Conservation (phyloP, 2,888 invertebrate genomes). For the Anoncus sp. region DNA sequence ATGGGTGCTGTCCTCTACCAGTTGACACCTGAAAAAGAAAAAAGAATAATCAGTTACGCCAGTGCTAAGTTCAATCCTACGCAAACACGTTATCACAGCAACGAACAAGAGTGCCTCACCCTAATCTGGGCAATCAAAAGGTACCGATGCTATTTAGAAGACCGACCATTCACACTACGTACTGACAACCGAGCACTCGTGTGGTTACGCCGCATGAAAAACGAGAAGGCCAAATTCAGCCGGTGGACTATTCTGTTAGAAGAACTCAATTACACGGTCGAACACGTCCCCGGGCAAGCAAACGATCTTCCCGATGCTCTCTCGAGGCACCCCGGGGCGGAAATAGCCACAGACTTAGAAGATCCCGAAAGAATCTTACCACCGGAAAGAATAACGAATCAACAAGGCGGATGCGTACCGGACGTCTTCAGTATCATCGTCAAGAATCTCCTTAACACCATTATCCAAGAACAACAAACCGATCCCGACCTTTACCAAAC, state of each 20-base stretch:
- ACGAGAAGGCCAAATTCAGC: conserved; percentile 4
- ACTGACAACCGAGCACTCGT: conserved; percentile 29
- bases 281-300: conserved; percentile 11
- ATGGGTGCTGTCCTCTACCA: conserved; percentile 18
- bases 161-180: conserved; percentile 19
- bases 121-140: conserved; percentile 46
- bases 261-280: conserved; percentile 39
- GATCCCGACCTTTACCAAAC: background rate
- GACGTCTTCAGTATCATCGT: background rate
- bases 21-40: background rate
- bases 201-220: conserved; percentile 22
- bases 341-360: no score
- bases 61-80: conserved; percentile 60
- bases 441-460: background rate
- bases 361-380: background rate
- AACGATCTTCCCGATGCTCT: background rate
- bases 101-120: conserved; percentile 19
- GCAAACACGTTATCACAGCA: conserved; percentile 47
- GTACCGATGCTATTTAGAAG: conserved; percentile 26
- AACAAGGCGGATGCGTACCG: no score
- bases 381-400: background rate
- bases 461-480: background rate
- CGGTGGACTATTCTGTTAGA: conserved; percentile 39
- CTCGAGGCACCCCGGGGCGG: background rate
- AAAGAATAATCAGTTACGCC: conserved; percentile 59